A percentile compares a stretch with the other conserved stretches of the same genome.
phyloP scores from a whole-genome alignment of 2,113 vertebrate species.

The Protobothrops mucrosquamatus region DNA sequence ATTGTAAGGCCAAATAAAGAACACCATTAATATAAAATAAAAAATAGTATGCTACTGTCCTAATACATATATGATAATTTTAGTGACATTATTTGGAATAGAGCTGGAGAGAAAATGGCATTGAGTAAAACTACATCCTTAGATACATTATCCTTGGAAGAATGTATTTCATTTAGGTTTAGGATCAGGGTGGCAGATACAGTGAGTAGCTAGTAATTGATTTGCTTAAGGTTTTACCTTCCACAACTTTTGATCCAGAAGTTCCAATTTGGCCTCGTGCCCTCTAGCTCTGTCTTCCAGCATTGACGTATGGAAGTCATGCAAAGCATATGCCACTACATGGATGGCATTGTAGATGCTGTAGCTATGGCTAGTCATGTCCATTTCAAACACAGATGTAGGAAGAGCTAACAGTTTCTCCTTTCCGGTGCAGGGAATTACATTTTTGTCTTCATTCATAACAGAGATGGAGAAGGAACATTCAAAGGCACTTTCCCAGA shows the following conservation, averaged over 20 bases:
- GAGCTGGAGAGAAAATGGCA: no score
- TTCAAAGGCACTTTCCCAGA: no score
- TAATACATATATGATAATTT: no score
- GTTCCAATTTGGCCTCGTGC: not conserved
- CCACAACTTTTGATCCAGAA: not conserved
- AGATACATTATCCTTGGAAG: not conserved
- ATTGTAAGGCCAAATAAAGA: no score
- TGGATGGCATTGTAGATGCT: not conserved
- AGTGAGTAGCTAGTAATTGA: not conserved
- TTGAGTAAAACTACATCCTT: no score
- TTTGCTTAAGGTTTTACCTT: not conserved
- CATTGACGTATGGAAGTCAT: not conserved
- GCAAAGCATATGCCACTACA: not conserved
- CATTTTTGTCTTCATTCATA: not conserved
- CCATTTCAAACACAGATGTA: not conserved
- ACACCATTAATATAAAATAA: no score
- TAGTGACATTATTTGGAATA: no score
- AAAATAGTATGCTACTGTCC: no score
- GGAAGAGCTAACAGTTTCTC: not conserved
- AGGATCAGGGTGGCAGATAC: not conserved
- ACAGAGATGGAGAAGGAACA: not conserved
- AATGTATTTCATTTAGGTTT: not conserved
- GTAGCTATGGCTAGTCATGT: not conserved
- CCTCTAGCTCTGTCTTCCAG: not conserved
- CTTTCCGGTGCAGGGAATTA: not conserved